A percentile compares a stretch with the other conserved stretches of the same genome.
These are phyloP conservation scores for Telmatochromis sp. DNA, from an alignment of 2,113 vertebrate species.

Conservation along the genomic window DNA sequence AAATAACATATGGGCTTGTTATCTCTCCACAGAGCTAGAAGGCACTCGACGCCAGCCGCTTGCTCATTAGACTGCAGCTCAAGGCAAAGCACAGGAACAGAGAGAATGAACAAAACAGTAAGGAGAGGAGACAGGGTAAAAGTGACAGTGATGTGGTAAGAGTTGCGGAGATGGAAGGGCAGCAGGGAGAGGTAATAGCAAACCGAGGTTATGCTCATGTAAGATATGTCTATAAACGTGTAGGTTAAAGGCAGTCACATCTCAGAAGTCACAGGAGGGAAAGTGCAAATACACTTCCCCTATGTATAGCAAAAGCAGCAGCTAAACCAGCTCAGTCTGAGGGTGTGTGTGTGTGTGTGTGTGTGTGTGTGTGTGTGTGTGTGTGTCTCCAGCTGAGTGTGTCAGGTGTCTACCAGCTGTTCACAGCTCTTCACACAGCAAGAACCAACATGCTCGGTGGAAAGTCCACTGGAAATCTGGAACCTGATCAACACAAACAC, in stretches of 20 bases:
- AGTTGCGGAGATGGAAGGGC: neutral
- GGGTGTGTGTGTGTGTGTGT: neutral
- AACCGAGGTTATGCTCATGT: neutral
- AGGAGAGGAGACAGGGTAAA: neutral
- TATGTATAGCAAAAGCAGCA: neutral
- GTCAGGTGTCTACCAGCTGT: slow-evolving; percentile 52
- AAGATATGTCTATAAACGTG: neutral
- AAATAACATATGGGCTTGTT: slow-evolving; percentile 59
- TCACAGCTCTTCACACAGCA: slow-evolving; percentile 5
- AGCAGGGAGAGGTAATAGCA: neutral
- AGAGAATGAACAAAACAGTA: neutral
- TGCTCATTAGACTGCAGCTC: slow-evolving; percentile 52
- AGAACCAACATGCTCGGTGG: neutral
- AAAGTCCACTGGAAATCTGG: neutral
- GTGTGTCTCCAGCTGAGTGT: slow-evolving; percentile 32
- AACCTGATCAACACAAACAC: neutral
- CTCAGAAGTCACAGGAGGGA: neutral
- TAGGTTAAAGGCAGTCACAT: neutral
- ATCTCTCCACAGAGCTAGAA: slow-evolving; percentile 33
- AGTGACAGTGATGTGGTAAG: neutral
- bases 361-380: fast-evolving
- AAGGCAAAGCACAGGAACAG: slow-evolving; percentile 9
- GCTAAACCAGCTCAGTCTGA: neutral
- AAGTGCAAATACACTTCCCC: neutral
- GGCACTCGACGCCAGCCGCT: slow-evolving; percentile 16